phyloP scores from a whole-genome alignment of 2,888 invertebrate species.

The Yponomeuta malinellus region DNA sequence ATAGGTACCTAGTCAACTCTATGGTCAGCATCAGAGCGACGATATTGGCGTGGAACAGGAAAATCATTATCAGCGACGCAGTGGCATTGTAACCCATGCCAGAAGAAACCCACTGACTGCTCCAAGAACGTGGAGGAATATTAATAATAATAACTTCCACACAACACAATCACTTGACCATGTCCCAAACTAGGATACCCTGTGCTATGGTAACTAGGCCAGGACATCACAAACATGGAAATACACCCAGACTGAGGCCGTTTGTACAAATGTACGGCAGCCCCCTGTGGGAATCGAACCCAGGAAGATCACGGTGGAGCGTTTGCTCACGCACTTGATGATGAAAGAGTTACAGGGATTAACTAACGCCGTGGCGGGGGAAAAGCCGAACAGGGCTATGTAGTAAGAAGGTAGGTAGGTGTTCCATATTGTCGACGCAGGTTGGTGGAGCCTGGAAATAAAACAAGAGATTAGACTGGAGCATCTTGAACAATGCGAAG shows the following conservation, averaged over 20 bases:
- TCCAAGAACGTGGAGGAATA: conserved; percentile 43
- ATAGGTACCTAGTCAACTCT: conserved; percentile 33
- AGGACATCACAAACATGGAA: too few species aligned
- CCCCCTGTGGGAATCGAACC: too few species aligned
- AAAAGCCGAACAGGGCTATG: conserved; percentile 11
- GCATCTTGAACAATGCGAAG: too few species aligned
- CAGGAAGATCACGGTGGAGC: conserved; percentile 42
- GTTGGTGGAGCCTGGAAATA: conserved; percentile 2
- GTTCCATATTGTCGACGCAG: conserved; percentile 16
- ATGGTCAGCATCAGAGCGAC: conserved; percentile 45
- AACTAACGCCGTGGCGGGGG: background rate
- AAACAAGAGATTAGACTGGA: background rate
- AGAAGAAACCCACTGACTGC: conserved; percentile 60
- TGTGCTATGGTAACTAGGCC: too few species aligned
- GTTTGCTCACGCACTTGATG: conserved; percentile 32
- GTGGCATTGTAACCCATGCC: conserved; percentile 66
- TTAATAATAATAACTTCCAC: too few species aligned
- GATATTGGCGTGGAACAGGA: conserved; percentile 39
- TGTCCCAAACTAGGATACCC: too few species aligned
- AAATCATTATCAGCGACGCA: conserved; percentile 64
- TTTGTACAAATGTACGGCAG: too few species aligned
- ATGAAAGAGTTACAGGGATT: conserved; percentile 16
- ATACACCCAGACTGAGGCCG: too few species aligned
- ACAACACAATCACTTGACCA: too few species aligned
- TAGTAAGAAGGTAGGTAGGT: conserved; percentile 2